Percentiles rank a stretch among this genome's conserved stretches.
phyloP scores from a whole-genome alignment of 2,113 vertebrate species.

The Cyanoderma ruficeps region DNA sequence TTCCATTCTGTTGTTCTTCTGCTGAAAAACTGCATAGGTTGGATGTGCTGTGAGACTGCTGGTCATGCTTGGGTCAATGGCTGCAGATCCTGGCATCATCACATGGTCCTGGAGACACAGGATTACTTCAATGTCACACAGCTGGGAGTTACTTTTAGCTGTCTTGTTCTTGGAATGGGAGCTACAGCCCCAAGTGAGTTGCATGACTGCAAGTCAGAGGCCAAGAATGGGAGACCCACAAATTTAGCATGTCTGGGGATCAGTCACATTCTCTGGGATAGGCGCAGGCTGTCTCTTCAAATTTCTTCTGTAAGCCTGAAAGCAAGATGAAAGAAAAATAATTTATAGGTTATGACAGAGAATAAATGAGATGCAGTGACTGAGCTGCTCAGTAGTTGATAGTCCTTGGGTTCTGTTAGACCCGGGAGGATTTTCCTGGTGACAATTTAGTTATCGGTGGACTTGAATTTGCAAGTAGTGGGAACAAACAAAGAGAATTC shows the following conservation, averaged over 20 bases:
- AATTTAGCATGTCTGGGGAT: background rate
- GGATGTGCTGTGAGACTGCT: background rate
- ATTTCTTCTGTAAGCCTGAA: background rate
- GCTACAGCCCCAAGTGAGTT: background rate
- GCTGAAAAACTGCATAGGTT: background rate
- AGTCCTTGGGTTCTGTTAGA: background rate
- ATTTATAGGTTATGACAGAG: background rate
- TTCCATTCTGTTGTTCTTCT: background rate
- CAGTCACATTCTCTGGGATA: fast-evolving
- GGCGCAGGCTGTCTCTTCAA: background rate
- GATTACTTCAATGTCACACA: background rate
- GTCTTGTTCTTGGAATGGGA: background rate
- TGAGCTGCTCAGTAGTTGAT: background rate
- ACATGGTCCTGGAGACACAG: fast-evolving
- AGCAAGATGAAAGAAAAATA: background rate
- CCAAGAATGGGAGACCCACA: background rate
- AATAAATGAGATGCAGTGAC: background rate
- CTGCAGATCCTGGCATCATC: background rate
- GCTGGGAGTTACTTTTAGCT: background rate
- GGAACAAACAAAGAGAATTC: background rate
- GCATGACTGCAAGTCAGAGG: background rate
- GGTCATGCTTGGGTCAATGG: background rate
- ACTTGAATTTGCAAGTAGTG: background rate
- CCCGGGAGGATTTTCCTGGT: background rate
- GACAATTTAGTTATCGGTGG: background rate